phyloP scores from a whole-genome alignment of 2,113 vertebrate species.

The Sinocyclocheilus maitianheensis region DNA sequence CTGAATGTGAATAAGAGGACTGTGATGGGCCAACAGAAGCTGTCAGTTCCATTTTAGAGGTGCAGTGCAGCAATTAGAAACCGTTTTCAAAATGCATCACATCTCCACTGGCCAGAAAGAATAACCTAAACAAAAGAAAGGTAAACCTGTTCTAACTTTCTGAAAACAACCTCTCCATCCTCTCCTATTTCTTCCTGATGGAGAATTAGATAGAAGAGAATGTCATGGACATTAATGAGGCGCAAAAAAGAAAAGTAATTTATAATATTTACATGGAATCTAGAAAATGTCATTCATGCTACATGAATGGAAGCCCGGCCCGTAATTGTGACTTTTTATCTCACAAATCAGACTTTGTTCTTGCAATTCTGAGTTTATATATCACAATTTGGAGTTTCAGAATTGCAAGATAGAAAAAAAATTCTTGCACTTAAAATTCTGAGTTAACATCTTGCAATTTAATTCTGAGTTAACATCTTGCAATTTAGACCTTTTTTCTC shows the following conservation, averaged over 20 bases:
- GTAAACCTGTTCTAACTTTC: not conserved
- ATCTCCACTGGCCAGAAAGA: not conserved
- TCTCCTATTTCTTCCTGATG: not conserved
- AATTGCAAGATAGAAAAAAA: too few species aligned
- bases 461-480: too few species aligned
- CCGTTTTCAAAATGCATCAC: constrained; percentile 32
- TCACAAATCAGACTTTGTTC: not conserved
- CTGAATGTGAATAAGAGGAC: not conserved
- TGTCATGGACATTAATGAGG: not conserved
- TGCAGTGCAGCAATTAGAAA: constrained; percentile 16
- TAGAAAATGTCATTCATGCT: not conserved
- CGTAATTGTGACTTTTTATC: too few species aligned
- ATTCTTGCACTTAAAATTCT: too few species aligned
- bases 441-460: too few species aligned
- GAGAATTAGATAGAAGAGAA: not conserved
- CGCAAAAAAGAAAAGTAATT: not conserved
- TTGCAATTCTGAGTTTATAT: too few species aligned
- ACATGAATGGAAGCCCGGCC: not conserved
- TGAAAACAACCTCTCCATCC: not conserved
- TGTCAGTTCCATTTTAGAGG: constrained; percentile 20
- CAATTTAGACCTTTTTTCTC: too few species aligned
- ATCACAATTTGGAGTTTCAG: not conserved
- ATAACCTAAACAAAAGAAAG: not conserved
- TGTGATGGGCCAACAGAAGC: not conserved
- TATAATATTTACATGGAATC: not conserved